Evolutionary conservation across 2,888 invertebrate genomes (phyloP), one percentile per base, ranked within the genome.

Genomic region (Teinopalpus imperialis): DNA sequence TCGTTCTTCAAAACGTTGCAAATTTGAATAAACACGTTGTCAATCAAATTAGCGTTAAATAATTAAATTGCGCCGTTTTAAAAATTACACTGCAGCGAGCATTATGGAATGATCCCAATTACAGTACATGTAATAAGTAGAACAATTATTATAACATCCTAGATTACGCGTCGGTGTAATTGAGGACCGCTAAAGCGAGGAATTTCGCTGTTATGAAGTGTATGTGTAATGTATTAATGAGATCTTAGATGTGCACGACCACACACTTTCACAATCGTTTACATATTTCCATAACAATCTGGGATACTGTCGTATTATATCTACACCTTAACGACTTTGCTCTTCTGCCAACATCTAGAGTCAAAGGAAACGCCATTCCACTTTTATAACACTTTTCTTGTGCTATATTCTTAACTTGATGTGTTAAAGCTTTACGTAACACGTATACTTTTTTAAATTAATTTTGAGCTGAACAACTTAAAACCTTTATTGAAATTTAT

Each of bases 101-200:
- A 7, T 5, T 2, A 9, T 12, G 9, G 3, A 16, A 21, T 7
- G 13, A 14, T 23, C 9, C 1, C 2, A 6, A 8, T 30, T 13
- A 24, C 10, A 2, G 5, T 18, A 34, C 18, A 12, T 1, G n/a
- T n/a, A 2, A 6, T 1, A 41, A 23, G n/a, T 24, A 2, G 34
- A 7, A 21, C 7, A 3, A 35, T 35, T 35, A 9, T 32, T 24
- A 5, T 24, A 32, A 31, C 16, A 30, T 30, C 12, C 16, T 6
- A 34, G 10, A 34, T 43, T 43, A 43, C 29, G 35, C 43, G 29
- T 26, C 44, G 37, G 44, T 44, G 44, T 37, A 26, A 44, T 14
- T 21, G 37, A 20, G 26, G 24, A 4, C 41, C 12, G 7, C 10
- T 18, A 32, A 31, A 32, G 37, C 37, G 37, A 26, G 44, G 32